Evolutionary conservation across 2,888 invertebrate species (phyloP).

Genomic region (Nymphalis polychloros): DNA sequence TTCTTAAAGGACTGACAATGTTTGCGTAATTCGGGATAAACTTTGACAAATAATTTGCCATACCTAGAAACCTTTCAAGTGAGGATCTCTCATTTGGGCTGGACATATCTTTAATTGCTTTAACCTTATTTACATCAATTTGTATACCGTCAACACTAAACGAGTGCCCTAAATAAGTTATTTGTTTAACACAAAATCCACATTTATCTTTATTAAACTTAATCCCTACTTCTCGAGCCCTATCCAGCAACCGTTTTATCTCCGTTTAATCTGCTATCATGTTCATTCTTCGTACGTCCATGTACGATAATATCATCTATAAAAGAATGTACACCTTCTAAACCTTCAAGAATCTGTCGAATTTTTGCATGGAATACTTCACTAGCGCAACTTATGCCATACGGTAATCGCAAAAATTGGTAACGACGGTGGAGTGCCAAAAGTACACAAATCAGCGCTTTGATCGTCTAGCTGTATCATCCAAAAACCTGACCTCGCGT

Average conservation of each 20-base stretch:
- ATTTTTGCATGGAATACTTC: constrained; percentile 42
- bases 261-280: constrained; percentile 32
- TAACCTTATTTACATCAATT: constrained; percentile 5
- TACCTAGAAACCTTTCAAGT: constrained; percentile 38
- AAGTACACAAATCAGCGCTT: constrained; percentile 43
- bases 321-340: constrained; percentile 30
- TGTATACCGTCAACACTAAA: constrained; percentile 17
- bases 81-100: constrained; percentile 18
- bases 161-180: constrained; percentile 36
- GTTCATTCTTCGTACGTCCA: constrained; percentile 27
- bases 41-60: constrained; percentile 37
- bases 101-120: constrained; percentile 23
- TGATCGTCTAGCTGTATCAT: constrained; percentile 34
- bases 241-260: constrained; percentile 30
- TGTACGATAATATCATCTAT: constrained; percentile 35
- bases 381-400: constrained; percentile 39
- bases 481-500: constrained; percentile 42
- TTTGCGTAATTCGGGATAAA: constrained; percentile 44
- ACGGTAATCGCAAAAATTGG: constrained; percentile 39
- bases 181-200: constrained; percentile 33
- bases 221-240: constrained; percentile 29
- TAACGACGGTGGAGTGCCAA: constrained; percentile 27
- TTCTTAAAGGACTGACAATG: constrained; percentile 15
- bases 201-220: constrained; percentile 31
- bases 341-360: constrained; percentile 29